A percentile compares a stretch with the other conserved stretches of the same genome.
Conservation (phyloP, 2,888 invertebrate species). For the Phengaris arion region DNA sequence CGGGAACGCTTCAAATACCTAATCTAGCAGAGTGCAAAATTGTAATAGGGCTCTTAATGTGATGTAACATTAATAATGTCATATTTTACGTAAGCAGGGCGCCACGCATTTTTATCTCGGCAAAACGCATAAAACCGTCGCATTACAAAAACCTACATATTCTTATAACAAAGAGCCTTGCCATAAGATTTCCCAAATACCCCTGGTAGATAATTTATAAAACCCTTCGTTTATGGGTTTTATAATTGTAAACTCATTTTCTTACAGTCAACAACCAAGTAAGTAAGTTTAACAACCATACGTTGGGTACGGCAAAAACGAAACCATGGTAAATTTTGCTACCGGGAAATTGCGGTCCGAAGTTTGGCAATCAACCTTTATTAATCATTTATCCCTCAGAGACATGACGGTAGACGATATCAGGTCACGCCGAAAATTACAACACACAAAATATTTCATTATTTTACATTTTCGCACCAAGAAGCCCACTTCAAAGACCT, state of each 20-base stretch:
- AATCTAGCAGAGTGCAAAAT: no score
- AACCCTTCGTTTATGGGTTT: no score
- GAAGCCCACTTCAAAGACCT: constrained; percentile 2
- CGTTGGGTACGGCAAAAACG: neutral
- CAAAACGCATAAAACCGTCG: no score
- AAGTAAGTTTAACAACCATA: neutral
- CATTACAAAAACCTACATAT: no score
- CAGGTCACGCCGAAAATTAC: constrained; percentile 18
- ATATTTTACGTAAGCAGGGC: no score
- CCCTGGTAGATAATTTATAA: no score
- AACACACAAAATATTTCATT: neutral
- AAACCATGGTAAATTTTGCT: neutral
- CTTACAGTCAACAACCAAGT: neutral
- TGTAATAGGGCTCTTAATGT: no score
- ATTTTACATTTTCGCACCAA: constrained; percentile 2
- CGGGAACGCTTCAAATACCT: no score
- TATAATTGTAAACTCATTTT: neutral
- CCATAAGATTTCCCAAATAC: no score
- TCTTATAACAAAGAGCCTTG: no score
- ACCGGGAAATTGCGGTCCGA: constrained; percentile 2
- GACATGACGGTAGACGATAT: neutral
- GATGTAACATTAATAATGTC: no score
- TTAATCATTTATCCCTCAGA: constrained; percentile 11
- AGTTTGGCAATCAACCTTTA: constrained; percentile 17
- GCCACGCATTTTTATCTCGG: no score